Evolutionary conservation across 2,113 vertebrate species (phyloP).

Genomic region (Neogobius melanostomus): DNA sequence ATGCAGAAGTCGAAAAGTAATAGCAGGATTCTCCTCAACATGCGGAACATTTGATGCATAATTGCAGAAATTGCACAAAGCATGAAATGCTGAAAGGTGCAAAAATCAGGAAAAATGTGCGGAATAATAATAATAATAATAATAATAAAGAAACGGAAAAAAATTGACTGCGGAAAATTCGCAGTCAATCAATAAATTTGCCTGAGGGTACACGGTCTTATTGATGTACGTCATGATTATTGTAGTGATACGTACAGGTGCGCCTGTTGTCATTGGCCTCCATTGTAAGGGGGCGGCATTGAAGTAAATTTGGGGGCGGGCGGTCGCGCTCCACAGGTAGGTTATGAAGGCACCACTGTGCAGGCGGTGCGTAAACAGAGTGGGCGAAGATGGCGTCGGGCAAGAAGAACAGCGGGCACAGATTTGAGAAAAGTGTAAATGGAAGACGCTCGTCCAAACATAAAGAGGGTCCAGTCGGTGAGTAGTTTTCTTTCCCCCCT

Average conservation of each 20-base stretch:
- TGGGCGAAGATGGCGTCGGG: slow-evolving; percentile 76
- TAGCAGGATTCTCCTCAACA: too few species aligned
- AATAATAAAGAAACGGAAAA: too few species aligned
- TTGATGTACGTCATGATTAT: background rate
- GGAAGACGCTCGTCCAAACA: slow-evolving; percentile 70
- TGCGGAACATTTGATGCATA: too few species aligned
- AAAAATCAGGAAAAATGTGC: too few species aligned
- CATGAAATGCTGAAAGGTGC: too few species aligned
- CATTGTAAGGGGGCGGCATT: slow-evolving; percentile 39
- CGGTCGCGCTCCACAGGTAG: slow-evolving; percentile 27
- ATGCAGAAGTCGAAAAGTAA: too few species aligned
- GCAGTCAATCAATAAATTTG: background rate
- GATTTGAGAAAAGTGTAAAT: slow-evolving; percentile 67
- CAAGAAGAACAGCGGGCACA: slow-evolving; percentile 64
- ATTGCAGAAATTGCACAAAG: too few species aligned
- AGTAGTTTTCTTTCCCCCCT: slow-evolving; percentile 11
- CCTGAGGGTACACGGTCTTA: background rate
- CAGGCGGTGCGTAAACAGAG: slow-evolving; percentile 53
- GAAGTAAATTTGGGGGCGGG: too few species aligned
- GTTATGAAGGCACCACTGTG: slow-evolving; percentile 49
- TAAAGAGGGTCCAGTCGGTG: slow-evolving; percentile 76
- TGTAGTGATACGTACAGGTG: slow-evolving; percentile 37
- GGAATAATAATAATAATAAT: too few species aligned
- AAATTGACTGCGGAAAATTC: too few species aligned
- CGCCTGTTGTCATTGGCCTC: slow-evolving; percentile 44